A percentile compares a stretch with the other conserved stretches of the same genome.
Evolutionary conservation across 2,797 vertebrate species (phyloP).

Genomic region (Phoebastria nigripes): DNA sequence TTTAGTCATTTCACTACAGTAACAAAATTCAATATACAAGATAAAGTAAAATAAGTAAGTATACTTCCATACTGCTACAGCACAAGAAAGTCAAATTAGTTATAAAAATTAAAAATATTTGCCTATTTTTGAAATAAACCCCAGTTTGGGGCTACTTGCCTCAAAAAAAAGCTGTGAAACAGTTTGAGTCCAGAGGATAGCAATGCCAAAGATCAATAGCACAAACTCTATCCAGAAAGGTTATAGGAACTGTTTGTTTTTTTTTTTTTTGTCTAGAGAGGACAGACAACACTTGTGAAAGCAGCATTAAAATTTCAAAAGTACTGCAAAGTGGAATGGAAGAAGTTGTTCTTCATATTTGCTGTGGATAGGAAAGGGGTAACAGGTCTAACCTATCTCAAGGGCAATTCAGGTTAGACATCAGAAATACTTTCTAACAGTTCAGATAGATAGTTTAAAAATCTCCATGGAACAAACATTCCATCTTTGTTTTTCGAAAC

Average conservation of each 20-base stretch:
- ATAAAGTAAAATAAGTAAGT: neutral
- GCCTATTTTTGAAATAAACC: neutral
- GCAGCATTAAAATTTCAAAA: neutral
- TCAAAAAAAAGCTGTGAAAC: neutral
- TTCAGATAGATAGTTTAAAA: neutral
- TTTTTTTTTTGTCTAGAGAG: neutral
- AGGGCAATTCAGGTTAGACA: neutral
- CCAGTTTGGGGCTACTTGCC: neutral
- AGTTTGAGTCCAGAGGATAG: neutral
- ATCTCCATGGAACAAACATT: neutral
- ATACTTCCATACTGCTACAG: neutral
- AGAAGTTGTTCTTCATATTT: neutral
- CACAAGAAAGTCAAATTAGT: neutral
- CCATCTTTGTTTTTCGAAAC: neutral
- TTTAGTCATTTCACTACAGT: neutral
- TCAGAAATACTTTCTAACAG: neutral
- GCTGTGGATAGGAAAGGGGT: neutral
- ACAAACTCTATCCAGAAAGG: neutral
- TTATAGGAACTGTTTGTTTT: neutral
- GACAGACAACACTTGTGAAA: neutral
- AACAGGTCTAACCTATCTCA: neutral
- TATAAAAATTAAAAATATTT: neutral
- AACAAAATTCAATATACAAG: neutral
- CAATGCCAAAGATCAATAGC: neutral
- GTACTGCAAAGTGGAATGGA: neutral